phyloP scores from a whole-genome alignment of 1,140 invertebrate genomes.

The Musca domestica region DNA sequence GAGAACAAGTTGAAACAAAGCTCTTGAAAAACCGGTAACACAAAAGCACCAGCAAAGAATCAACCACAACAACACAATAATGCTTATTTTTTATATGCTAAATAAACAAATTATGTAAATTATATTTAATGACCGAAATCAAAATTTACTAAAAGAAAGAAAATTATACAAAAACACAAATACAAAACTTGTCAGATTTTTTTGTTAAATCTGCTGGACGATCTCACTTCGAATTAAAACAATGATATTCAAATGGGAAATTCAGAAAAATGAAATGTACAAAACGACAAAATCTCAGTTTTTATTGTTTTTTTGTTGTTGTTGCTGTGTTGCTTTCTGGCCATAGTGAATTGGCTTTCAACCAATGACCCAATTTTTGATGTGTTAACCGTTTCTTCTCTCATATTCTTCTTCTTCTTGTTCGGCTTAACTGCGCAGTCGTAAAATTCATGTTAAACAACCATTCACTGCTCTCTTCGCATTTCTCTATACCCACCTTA shows the following conservation, averaged over 20 bases:
- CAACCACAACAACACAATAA: no score
- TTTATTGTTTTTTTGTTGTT: no score
- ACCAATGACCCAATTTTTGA: constrained; percentile 13
- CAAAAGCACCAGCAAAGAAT: neutral
- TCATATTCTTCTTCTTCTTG: neutral
- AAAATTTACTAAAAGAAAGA: neutral
- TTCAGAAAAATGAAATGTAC: no score
- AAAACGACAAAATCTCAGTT: no score
- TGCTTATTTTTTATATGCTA: neutral
- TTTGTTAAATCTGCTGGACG: neutral
- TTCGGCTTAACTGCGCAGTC: neutral
- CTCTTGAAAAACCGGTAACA: constrained; percentile 6
- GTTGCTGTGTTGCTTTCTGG: neutral
- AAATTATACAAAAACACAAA: constrained; percentile 1
- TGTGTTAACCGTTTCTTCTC: no score
- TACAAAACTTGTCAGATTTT: neutral
- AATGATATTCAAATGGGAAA: neutral
- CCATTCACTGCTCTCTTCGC: no score
- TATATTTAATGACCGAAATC: constrained; percentile 1
- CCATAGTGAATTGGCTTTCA: neutral
- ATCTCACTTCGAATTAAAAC: neutral
- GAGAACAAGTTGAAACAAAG: neutral
- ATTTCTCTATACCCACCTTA: no score
- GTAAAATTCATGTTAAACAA: no score
- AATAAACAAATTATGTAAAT: constrained; percentile 15